Evolutionary conservation across 2,797 vertebrate genomes (phyloP).

Genomic region (Paramormyrops hopkinsi): DNA sequence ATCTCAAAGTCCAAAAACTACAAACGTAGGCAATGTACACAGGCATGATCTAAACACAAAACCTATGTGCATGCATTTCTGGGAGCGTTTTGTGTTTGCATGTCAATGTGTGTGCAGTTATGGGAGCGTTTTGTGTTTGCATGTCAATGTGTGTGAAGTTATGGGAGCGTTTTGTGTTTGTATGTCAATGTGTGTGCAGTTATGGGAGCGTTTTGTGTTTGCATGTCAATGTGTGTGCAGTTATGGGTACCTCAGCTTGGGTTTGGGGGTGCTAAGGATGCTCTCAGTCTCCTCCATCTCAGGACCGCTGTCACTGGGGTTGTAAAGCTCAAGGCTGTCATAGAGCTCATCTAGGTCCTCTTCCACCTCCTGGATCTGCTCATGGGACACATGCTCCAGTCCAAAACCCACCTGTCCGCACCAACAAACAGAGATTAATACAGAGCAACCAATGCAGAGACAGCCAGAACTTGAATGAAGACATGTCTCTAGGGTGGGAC

Average conservation of each 20-base stretch:
- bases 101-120: too few relatives aligned
- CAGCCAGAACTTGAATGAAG: neutral
- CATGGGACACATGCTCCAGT: conserved; percentile 77
- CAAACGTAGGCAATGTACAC: neutral
- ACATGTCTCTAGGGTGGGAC: neutral
- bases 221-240: neutral
- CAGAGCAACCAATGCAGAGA: neutral
- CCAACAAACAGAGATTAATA: neutral
- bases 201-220: too few relatives aligned
- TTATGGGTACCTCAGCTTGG: conserved; percentile 60
- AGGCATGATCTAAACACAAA: neutral
- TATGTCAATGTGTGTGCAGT: too few relatives aligned
- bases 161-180: too few relatives aligned
- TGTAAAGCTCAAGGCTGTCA: conserved; percentile 94
- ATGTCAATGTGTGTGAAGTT: too few relatives aligned
- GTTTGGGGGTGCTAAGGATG: conserved; percentile 93
- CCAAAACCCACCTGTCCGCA: conserved; percentile 73
- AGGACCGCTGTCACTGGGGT: conserved; percentile 91
- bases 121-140: too few relatives aligned
- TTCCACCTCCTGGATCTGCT: conserved; percentile 92
- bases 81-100: neutral
- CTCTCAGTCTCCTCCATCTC: conserved; percentile 96
- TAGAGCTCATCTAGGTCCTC: conserved; percentile 94
- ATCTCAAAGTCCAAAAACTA: neutral
- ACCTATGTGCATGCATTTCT: neutral